Evolutionary conservation across 2,797 vertebrate genomes (phyloP).

Genomic region (Chelidonichthys spinosus): DNA sequence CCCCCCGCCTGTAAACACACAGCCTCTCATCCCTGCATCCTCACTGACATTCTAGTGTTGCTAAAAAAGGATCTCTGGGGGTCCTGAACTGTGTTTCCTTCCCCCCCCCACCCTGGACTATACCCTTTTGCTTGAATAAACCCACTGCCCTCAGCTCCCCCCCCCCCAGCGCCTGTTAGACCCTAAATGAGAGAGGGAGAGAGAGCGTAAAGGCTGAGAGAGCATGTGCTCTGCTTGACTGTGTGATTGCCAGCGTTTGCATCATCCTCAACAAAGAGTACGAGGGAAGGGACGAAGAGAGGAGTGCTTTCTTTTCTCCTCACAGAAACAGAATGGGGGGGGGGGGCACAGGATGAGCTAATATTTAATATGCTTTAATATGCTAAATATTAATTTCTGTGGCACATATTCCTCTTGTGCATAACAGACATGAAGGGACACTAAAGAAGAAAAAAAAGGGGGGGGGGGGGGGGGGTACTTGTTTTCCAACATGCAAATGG

Average conservation of each 20-base stretch:
- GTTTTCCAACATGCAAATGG: slow-evolving; percentile 73
- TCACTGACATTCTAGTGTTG: slow-evolving; percentile 55
- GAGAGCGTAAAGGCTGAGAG: slow-evolving; percentile 18
- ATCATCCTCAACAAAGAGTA: slow-evolving; percentile 84
- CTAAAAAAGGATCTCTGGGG: slow-evolving; percentile 42
- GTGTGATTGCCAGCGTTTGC: slow-evolving; percentile 86
- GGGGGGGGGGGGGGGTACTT: slow-evolving; percentile 26
- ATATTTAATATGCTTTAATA: slow-evolving; percentile 56
- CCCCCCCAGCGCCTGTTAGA: slow-evolving; percentile 38
- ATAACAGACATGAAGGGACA: not conserved
- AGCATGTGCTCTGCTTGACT: slow-evolving; percentile 39
- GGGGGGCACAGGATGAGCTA: slow-evolving; percentile 14
- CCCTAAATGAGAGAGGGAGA: slow-evolving; percentile 45
- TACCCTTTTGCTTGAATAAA: slow-evolving; percentile 62
- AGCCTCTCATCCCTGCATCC: slow-evolving; percentile 13
- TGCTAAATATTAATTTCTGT: slow-evolving; percentile 48
- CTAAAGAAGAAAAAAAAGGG: not conserved
- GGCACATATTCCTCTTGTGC: slow-evolving; percentile 1
- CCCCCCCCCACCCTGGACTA: slow-evolving; percentile 2
- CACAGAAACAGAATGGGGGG: slow-evolving; percentile 58
- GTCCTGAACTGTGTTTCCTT: not conserved
- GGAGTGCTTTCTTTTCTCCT: slow-evolving; percentile 41
- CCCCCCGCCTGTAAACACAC: not conserved
- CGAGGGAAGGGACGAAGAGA: slow-evolving; percentile 37
- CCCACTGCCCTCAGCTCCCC: slow-evolving; percentile 51